Evolutionary conservation across 1,140 invertebrate genomes (phyloP), one percentile per base, ranked within the genome.

Genomic region (Meloidogyne exigua): DNA sequence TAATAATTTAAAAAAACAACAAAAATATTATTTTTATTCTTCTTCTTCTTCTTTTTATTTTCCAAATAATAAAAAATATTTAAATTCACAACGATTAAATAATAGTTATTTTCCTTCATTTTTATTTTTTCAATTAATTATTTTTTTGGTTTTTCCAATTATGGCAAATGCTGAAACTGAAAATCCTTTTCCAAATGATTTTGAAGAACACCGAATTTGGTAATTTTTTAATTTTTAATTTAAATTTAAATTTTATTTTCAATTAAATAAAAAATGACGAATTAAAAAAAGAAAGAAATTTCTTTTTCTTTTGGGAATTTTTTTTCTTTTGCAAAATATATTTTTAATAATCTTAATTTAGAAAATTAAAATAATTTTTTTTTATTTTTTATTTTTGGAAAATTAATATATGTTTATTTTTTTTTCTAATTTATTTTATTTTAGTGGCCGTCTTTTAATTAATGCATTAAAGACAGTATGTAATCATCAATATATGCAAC

Each of bases 401-500:
- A 44, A 13, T 12, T 18, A 49, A 18, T 49, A n/a, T n/a, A n/a
- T n/a, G n/a, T n/a, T n/a, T n/a, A n/a, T n/a, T n/a, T n/a, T n/a
- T n/a, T n/a, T n/a, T 49, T 18, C 18, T 57, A n/a, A 57, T n/a
- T 57, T n/a, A 57, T 57, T 57, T 49, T 18, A 13, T 49, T 57
- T 57, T 57, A 57, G 72, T 65, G 72, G 72, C 11, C 72, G 72
- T 25, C 28, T 73, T 28, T 65, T 73, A 36, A 73, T 73, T 21
- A 42, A 73, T 25, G 72, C 72, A 32, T 64, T 73, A 23, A 73
- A 73, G 57, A 73, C 57, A 23, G 72, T 73, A 65, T 73, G 72
- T 65, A 73, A 73, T 36, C 72, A 73, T 65, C 72, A 73, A 39
- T 73, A 73, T 65, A 36, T 65, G n/a, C 72, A 73, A 65, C 72